Conservation (phyloP, 2,797 vertebrate genomes). For the Chelidonichthys spinosus region DNA sequence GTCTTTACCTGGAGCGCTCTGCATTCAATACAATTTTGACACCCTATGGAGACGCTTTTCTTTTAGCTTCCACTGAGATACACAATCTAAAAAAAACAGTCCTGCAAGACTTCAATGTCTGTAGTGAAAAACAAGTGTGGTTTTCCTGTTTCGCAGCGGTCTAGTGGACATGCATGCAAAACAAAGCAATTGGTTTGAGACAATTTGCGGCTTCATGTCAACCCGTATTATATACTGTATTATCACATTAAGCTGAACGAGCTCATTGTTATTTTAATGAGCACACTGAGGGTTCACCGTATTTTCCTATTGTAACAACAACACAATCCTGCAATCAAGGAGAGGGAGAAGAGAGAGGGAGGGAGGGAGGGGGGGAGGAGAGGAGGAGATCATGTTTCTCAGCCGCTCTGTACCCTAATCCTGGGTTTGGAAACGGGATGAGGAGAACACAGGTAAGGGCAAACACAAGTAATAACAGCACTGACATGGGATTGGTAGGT, state of each 20-base stretch:
- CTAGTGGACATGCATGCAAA: neutral
- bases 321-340: constrained; percentile 58
- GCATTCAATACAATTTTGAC: constrained; percentile 49
- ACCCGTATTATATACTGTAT: neutral
- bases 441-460: constrained; percentile 70
- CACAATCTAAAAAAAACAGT: constrained; percentile 16
- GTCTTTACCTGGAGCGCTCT: constrained; percentile 57
- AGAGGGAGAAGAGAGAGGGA: constrained; percentile 30
- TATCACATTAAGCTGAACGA: neutral
- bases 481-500: constrained; percentile 69
- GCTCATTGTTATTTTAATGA: constrained; percentile 28
- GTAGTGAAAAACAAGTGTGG: neutral
- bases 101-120: neutral
- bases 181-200: constrained; percentile 5
- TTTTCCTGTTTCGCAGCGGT: neutral
- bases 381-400: constrained; percentile 74
- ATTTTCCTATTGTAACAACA: constrained; percentile 26
- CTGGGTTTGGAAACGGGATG: constrained; percentile 77
- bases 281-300: constrained; percentile 22
- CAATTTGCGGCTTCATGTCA: neutral
- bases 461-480: constrained; percentile 75
- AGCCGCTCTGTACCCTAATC: constrained; percentile 79
- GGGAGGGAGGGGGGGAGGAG: constrained; percentile 25
- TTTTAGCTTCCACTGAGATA: constrained; percentile 25
- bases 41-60: constrained; percentile 51